These are phyloP conservation scores for Fratercula arctica DNA, from an alignment of 2,797 vertebrate genomes.

Conservation along the genomic window DNA sequence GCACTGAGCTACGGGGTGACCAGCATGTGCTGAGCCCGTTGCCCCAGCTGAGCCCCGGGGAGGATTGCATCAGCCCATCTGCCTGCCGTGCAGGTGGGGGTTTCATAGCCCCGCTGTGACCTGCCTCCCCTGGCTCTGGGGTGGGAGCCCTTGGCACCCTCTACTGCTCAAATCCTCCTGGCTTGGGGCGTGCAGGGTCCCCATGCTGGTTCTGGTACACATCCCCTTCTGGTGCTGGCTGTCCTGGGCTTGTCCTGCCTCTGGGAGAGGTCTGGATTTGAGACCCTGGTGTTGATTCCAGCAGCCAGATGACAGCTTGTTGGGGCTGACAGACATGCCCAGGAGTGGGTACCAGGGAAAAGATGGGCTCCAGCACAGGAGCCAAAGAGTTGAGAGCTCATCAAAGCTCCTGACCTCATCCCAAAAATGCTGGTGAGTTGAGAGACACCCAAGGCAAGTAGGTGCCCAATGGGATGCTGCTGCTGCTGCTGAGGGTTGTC, in stretches of 20 bases:
- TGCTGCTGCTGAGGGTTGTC: not conserved
- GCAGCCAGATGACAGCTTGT: not conserved
- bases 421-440: not conserved
- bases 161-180: not conserved
- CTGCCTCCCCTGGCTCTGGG: not conserved
- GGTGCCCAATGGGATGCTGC: not conserved
- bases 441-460: not conserved
- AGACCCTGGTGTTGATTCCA: not conserved
- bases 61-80: not conserved
- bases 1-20: not conserved
- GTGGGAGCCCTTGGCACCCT: not conserved
- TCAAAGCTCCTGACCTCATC: not conserved
- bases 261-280: not conserved
- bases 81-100: not conserved
- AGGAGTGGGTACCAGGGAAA: accelerated
- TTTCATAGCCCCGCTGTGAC: not conserved
- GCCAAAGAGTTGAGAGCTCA: not conserved
- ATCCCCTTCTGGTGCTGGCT: not conserved
- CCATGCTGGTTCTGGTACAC: not conserved
- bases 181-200: not conserved
- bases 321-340: not conserved
- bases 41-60: accelerated
- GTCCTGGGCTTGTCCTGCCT: not conserved
- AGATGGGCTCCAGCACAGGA: not conserved
- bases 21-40: not conserved